Conservation (phyloP, 2,888 invertebrate species). For the Malthinus seriepunctatus region DNA sequence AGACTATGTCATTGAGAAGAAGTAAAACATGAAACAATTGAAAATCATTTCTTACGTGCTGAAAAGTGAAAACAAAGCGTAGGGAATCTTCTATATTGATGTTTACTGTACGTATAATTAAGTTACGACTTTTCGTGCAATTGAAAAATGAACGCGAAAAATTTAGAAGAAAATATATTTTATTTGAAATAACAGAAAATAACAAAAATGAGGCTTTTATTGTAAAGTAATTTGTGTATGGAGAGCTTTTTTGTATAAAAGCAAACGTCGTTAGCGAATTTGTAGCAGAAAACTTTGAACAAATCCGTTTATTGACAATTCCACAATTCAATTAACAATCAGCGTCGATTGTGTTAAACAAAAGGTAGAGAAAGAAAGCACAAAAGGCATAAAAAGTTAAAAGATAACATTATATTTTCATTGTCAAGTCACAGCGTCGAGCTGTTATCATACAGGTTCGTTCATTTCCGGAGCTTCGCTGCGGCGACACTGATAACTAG, state of each 20-base stretch:
- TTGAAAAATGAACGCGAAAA: too few species aligned
- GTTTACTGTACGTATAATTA: too few species aligned
- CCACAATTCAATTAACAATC: constrained; percentile 53
- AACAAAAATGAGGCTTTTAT: background rate
- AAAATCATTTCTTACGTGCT: too few species aligned
- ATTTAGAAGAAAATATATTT: too few species aligned
- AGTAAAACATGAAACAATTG: too few species aligned
- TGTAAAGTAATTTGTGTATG: constrained; percentile 16
- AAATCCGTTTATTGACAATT: constrained; percentile 50
- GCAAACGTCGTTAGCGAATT: constrained; percentile 29
- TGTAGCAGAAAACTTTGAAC: constrained; percentile 41
- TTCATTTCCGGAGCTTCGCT: constrained; percentile 56
- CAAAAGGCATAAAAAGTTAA: constrained; percentile 50
- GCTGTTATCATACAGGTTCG: constrained; percentile 55
- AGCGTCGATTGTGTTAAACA: constrained; percentile 51
- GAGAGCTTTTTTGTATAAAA: constrained; percentile 18
- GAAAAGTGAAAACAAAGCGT: too few species aligned
- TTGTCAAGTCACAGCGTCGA: constrained; percentile 47
- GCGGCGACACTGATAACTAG: constrained; percentile 56
- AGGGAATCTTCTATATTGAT: too few species aligned
- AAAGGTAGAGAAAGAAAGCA: constrained; percentile 47
- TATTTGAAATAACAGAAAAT: background rate
- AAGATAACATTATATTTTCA: constrained; percentile 53
- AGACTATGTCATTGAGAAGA: too few species aligned
- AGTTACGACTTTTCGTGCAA: too few species aligned